These are phyloP conservation scores for Semnopithecus entellus DNA, from an alignment of 2,113 vertebrate genomes.

Conservation along the genomic window DNA sequence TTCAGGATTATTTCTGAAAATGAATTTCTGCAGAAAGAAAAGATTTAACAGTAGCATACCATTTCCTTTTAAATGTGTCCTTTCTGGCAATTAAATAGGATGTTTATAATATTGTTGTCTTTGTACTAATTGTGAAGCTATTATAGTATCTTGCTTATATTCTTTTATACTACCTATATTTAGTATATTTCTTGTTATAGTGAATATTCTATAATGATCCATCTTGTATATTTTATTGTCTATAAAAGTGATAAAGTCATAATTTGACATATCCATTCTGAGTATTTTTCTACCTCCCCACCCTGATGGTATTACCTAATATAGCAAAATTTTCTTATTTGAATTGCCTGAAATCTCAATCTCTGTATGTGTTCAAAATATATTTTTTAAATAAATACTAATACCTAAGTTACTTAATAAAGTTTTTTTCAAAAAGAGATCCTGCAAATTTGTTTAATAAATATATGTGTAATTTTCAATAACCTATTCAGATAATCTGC, in stretches of 20 bases:
- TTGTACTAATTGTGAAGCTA: background rate
- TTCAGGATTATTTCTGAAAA: slow-evolving; percentile 34
- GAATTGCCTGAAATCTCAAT: background rate
- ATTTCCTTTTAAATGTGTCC: background rate
- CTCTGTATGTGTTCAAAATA: background rate
- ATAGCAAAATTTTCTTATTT: background rate
- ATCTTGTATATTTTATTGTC: background rate
- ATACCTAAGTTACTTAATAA: background rate
- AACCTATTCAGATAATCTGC: background rate
- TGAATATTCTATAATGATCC: background rate
- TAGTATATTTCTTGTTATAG: background rate
- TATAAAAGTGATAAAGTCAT: background rate
- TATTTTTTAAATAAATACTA: background rate
- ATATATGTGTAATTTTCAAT: background rate
- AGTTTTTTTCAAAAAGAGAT: background rate
- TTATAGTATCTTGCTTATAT: background rate
- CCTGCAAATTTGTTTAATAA: background rate
- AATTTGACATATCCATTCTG: background rate
- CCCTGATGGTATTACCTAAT: background rate
- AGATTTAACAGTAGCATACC: background rate
- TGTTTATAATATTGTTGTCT: background rate
- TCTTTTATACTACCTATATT: background rate
- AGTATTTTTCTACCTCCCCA: background rate
- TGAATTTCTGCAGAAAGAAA: slow-evolving; percentile 8
- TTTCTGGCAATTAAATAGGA: background rate